A percentile compares a stretch with the other conserved stretches of the same genome.
Evolutionary conservation across 2,797 vertebrate species (phyloP).

Genomic region (Ceryle rudis): DNA sequence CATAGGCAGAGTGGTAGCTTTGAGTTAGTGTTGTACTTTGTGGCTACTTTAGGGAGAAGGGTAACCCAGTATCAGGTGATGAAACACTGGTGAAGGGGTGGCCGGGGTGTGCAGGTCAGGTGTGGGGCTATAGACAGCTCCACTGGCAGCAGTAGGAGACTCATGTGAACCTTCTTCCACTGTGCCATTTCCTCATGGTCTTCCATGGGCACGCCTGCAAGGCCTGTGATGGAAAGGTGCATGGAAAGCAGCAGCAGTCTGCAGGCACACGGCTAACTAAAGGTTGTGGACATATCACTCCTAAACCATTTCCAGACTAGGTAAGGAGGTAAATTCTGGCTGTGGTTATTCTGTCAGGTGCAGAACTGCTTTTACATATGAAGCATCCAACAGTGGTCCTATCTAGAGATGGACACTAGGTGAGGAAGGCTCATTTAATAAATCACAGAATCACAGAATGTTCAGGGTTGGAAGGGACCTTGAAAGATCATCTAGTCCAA

Average conservation of each 20-base stretch:
- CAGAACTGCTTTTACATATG: not conserved
- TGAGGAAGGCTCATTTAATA: not conserved
- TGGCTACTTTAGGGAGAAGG: not conserved
- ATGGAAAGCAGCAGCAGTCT: not conserved
- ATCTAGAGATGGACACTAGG: not conserved
- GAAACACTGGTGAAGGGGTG: not conserved
- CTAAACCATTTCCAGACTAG: not conserved
- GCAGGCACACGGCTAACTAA: not conserved
- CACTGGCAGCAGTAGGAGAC: not conserved
- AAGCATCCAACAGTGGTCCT: not conserved
- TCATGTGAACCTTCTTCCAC: not conserved
- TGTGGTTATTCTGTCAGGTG: not conserved
- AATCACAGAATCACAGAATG: too few species aligned
- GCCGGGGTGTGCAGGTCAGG: not conserved
- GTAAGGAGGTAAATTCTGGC: not conserved
- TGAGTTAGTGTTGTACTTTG: not conserved
- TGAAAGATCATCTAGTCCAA: too few species aligned
- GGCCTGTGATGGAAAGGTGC: rapidly evolving
- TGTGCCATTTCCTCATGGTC: rapidly evolving
- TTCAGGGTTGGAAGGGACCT: too few species aligned
- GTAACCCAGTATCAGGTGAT: not conserved
- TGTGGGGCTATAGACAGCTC: rapidly evolving
- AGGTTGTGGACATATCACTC: not conserved
- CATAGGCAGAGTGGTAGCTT: rapidly evolving
- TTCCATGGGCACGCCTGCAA: not conserved